Conservation (phyloP, 2,113 vertebrate species). For the Protobothrops mucrosquamatus region DNA sequence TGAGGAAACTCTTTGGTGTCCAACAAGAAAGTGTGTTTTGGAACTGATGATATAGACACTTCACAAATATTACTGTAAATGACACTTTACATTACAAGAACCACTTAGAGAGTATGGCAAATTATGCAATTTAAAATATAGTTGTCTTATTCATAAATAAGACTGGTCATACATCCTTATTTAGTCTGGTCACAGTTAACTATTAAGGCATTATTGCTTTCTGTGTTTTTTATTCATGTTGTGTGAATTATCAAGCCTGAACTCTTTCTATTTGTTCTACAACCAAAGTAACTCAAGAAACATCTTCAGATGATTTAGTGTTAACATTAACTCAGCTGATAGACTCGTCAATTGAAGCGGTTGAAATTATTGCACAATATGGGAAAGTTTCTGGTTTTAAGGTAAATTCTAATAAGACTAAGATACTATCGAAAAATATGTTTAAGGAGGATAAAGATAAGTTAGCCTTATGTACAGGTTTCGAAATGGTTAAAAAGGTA, state of each 20-base stretch:
- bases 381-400: too few relatives aligned
- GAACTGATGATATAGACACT: background rate
- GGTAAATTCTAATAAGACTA: too few relatives aligned
- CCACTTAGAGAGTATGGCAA: background rate
- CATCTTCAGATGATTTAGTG: too few relatives aligned
- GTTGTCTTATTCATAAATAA: background rate
- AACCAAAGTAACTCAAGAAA: background rate
- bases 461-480: too few relatives aligned
- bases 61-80: background rate
- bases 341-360: too few relatives aligned
- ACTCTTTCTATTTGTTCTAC: background rate
- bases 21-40: background rate
- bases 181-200: background rate
- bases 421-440: too few relatives aligned
- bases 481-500: too few relatives aligned
- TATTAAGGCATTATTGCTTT: background rate
- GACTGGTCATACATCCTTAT: background rate
- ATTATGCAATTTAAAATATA: background rate
- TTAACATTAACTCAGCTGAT: too few relatives aligned
- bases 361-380: too few relatives aligned
- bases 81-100: background rate
- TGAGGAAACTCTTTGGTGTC: background rate
- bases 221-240: background rate
- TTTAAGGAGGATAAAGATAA: too few relatives aligned
- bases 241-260: background rate